Conservation (phyloP, 2,888 invertebrate species). For the Cheilosia variabilis region DNA sequence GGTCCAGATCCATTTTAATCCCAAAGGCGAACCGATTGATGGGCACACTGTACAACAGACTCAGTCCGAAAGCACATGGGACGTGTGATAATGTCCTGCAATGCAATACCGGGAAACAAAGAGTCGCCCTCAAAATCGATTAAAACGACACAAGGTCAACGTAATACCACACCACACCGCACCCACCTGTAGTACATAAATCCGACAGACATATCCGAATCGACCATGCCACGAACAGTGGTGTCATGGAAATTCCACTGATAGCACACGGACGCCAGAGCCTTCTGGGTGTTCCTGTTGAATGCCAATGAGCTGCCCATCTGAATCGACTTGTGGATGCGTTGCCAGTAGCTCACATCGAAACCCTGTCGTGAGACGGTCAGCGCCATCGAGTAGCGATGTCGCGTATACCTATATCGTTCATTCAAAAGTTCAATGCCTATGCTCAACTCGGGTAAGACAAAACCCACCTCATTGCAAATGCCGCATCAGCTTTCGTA, state of each 20-base stretch:
- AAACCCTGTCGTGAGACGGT: conserved; percentile 81
- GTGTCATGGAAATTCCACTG: conserved; percentile 82
- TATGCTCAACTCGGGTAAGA: conserved; percentile 12
- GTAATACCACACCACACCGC: not conserved
- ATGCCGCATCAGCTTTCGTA: conserved; percentile 78
- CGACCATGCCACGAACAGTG: conserved; percentile 81
- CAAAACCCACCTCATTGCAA: conserved; percentile 78
- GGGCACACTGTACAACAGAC: conserved; percentile 80
- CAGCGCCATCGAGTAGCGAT: conserved; percentile 80
- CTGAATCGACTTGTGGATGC: conserved; percentile 81
- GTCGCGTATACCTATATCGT: conserved; percentile 78
- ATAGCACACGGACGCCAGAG: conserved; percentile 82
- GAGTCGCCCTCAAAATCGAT: conserved; percentile 17
- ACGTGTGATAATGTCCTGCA: conserved; percentile 79
- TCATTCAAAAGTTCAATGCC: conserved; percentile 18
- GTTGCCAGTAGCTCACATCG: conserved; percentile 83
- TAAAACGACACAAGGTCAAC: conserved; percentile 27
- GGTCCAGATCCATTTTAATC: conserved; percentile 81
- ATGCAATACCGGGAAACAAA: conserved; percentile 27
- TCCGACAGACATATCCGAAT: conserved; percentile 82
- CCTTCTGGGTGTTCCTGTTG: conserved; percentile 78
- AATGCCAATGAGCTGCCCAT: conserved; percentile 80
- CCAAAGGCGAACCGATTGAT: conserved; percentile 82
- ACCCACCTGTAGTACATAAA: conserved; percentile 81
- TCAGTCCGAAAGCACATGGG: conserved; percentile 81